These are phyloP conservation scores for Xylocampa areola DNA, from an alignment of 2,888 invertebrate species.

Conservation along the genomic window DNA sequence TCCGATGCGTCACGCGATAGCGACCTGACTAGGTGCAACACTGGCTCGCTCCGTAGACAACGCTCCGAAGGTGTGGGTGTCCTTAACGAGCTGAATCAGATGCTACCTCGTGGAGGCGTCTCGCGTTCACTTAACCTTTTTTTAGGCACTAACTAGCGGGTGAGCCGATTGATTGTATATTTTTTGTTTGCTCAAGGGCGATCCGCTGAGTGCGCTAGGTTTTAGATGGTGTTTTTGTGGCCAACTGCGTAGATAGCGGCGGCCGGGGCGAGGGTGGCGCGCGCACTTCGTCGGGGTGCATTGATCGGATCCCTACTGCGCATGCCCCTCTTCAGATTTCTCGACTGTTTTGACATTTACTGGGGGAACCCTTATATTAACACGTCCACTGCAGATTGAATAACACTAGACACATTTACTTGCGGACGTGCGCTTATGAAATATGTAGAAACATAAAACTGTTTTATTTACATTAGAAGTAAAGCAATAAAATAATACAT, in stretches of 20 bases:
- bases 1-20: constrained; percentile 85
- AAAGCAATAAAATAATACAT: constrained; percentile 9
- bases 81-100: constrained; percentile 78
- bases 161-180: constrained; percentile 67
- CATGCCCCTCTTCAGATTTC: constrained; percentile 77
- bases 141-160: constrained; percentile 63
- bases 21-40: constrained; percentile 72
- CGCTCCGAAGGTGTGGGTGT: constrained; percentile 84
- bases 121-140: constrained; percentile 63
- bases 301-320: constrained; percentile 85
- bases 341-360: constrained; percentile 82
- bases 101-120: constrained; percentile 72
- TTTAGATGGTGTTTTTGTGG: constrained; percentile 80
- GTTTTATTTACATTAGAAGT: background rate
- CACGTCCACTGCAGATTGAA: constrained; percentile 35
- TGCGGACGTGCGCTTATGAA: background rate
- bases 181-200: constrained; percentile 75
- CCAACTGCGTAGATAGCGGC: constrained; percentile 85
- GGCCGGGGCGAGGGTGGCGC: constrained; percentile 80
- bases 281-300: constrained; percentile 83
- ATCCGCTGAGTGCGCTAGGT: constrained; percentile 67
- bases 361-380: constrained; percentile 50
- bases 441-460: background rate
- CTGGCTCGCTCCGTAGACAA: constrained; percentile 66
- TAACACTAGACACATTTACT: constrained; percentile 21